phyloP scores from a whole-genome alignment of 2,113 vertebrate genomes.

The Oreochromis aureus region DNA sequence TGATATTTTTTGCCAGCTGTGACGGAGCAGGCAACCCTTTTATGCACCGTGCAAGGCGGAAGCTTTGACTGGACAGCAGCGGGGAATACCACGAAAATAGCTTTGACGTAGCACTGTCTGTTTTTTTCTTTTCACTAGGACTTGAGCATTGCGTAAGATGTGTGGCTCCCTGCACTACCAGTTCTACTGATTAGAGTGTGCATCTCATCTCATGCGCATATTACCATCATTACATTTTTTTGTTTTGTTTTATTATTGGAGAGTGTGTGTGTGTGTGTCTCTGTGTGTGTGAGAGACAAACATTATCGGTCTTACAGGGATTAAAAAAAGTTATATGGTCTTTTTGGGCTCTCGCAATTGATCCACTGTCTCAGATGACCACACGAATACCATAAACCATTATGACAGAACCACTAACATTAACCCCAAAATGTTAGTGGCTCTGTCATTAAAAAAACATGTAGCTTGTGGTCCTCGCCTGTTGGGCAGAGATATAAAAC shows the following conservation, averaged over 20 bases:
- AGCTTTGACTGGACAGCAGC: not conserved
- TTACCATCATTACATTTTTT: no score
- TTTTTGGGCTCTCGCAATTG: accelerated
- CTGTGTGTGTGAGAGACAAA: no score
- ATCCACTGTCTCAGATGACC: not conserved
- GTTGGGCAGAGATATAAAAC: not conserved
- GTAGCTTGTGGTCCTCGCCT: not conserved
- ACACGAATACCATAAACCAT: not conserved
- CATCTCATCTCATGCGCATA: not conserved
- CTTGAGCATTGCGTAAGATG: not conserved
- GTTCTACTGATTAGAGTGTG: not conserved
- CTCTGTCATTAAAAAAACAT: not conserved
- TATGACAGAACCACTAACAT: not conserved
- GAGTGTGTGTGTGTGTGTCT: no score
- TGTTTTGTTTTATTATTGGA: no score
- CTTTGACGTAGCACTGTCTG: accelerated
- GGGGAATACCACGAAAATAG: not conserved
- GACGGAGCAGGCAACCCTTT: not conserved
- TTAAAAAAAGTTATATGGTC: not conserved
- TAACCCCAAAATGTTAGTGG: not conserved
- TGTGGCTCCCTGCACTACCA: not conserved
- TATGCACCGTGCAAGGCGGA: not conserved
- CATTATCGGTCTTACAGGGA: not conserved
- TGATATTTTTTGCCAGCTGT: not conserved
- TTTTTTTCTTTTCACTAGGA: not conserved